Conservation (phyloP, 2,888 invertebrate genomes). For the Tryphoninae sp. region DNA sequence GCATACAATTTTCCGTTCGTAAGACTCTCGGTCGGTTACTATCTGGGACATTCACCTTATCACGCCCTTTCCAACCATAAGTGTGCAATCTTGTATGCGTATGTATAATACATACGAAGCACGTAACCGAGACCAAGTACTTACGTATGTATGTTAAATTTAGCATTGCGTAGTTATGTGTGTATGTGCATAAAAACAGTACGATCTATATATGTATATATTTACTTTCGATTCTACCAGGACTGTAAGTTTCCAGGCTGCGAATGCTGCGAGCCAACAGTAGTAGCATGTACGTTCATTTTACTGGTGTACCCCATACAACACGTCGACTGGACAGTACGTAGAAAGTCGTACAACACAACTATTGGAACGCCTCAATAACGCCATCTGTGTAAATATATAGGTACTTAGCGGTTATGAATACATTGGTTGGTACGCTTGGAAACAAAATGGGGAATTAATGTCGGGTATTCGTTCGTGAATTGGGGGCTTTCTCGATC, state of each 20-base stretch:
- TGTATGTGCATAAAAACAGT: neutral
- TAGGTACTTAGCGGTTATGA: neutral
- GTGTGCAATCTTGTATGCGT: conserved; percentile 24
- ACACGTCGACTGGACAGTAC: neutral
- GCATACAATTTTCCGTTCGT: no score
- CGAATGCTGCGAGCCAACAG: neutral
- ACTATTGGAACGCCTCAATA: conserved; percentile 39
- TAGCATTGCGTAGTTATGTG: neutral
- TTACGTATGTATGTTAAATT: neutral
- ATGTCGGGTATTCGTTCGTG: neutral
- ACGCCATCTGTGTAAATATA: conserved; percentile 15
- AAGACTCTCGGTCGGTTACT: no score
- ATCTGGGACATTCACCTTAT: conserved; percentile 6
- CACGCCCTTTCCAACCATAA: conserved; percentile 19
- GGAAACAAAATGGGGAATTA: neutral
- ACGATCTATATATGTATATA: neutral
- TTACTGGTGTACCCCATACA: no score
- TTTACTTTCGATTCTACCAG: conserved; percentile 54
- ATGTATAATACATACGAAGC: conserved; percentile 1
- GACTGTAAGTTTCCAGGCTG: conserved; percentile 27
- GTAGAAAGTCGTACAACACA: conserved; percentile 44
- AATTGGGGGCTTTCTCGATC: conserved; percentile 21
- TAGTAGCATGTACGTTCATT: no score
- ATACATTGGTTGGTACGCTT: neutral
- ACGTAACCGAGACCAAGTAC: conserved; percentile 18